Percentiles rank a stretch among this genome's conserved stretches.
Conservation (phyloP, 2,113 vertebrate genomes). For the Corythoichthys intestinalis region DNA sequence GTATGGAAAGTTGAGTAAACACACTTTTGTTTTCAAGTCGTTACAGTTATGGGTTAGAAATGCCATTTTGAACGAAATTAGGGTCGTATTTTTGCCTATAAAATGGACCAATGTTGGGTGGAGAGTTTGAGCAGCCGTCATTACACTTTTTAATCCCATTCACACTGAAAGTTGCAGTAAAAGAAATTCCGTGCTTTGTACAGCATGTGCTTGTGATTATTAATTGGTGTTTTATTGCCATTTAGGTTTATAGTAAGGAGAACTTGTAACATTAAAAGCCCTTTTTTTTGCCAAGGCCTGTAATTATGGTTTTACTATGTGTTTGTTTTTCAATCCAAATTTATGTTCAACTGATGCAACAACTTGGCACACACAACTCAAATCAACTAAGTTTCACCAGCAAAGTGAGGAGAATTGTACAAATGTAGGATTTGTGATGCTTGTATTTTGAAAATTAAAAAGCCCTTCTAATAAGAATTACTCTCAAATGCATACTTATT, state of each 20-base stretch:
- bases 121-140: constrained; percentile 1
- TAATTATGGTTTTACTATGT: constrained; percentile 74
- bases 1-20: neutral
- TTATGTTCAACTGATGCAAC: constrained; percentile 61
- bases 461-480: neutral
- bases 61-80: neutral
- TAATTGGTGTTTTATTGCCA: constrained; percentile 67
- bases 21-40: neutral
- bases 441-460: neutral
- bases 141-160: constrained; percentile 55
- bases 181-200: constrained; percentile 45
- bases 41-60: neutral
- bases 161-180: constrained; percentile 56
- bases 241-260: constrained; percentile 59
- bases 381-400: constrained; percentile 19
- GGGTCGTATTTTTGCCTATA: neutral
- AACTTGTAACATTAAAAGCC: constrained; percentile 57
- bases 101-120: constrained; percentile 4
- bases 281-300: constrained; percentile 52
- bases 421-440: neutral
- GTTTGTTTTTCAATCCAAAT: constrained; percentile 74
- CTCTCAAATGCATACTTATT: neutral
- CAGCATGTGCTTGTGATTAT: constrained; percentile 72
- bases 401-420: constrained; percentile 22
- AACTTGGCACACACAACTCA: constrained; percentile 40